Percentiles rank a stretch among this genome's conserved stretches.
Evolutionary conservation across 92 coral and sea anemone genomes (phyloP).

Genomic region (Meandrina meandrites): DNA sequence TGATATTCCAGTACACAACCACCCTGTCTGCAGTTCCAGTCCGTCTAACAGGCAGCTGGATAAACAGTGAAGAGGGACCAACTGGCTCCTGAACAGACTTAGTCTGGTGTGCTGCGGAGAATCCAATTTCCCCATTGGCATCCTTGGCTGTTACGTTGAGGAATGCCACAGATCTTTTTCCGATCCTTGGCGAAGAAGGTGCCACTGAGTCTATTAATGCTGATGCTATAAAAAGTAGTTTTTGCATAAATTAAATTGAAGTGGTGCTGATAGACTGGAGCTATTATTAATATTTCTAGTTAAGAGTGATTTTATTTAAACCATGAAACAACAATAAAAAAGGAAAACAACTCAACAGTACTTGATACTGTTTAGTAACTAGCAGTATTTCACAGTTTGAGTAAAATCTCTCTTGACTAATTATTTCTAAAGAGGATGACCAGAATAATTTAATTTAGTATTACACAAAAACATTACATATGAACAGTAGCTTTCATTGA

Average conservation of each 20-base stretch:
- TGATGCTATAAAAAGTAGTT: conserved; percentile 43
- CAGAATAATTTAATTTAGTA: no score
- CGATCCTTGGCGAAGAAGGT: conserved; percentile 82
- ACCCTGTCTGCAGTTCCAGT: conserved; percentile 88
- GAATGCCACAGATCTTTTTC: conserved; percentile 52
- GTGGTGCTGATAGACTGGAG: neutral
- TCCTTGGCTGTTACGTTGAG: conserved; percentile 74
- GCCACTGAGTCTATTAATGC: conserved; percentile 50
- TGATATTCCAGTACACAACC: conserved; percentile 74
- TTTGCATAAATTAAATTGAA: neutral
- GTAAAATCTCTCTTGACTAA: no score
- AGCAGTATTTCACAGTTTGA: no score
- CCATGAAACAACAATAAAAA: no score
- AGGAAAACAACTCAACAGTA: no score
- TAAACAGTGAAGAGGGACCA: conserved; percentile 47
- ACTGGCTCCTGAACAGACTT: conserved; percentile 76
- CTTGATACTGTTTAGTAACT: no score
- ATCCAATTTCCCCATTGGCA: conserved; percentile 96
- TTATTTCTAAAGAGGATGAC: no score
- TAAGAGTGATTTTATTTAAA: no score
- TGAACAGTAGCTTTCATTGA: neutral
- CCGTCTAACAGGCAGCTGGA: conserved; percentile 65
- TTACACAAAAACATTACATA: no score
- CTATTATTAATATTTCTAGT: neutral
- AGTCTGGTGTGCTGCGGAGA: conserved; percentile 60